Evolutionary conservation across 2,113 vertebrate species (phyloP).

Genomic region (Labeo rohita): DNA sequence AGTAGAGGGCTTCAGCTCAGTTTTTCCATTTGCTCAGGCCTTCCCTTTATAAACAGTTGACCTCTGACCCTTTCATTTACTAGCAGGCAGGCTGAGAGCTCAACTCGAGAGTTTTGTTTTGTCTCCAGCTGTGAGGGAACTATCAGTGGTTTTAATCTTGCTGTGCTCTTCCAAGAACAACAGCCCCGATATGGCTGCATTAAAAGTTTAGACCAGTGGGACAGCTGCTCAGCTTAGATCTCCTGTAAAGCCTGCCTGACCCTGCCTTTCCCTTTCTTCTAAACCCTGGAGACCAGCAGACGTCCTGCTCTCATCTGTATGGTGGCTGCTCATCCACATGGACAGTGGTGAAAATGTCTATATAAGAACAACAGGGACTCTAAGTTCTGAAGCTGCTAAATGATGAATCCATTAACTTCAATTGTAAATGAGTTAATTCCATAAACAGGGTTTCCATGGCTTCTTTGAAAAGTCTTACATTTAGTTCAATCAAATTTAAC

Average conservation of each 20-base stretch:
- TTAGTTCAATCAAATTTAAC: too few relatives aligned
- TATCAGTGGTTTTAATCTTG: conserved; percentile 46
- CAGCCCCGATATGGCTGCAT: conserved; percentile 21
- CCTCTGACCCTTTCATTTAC: conserved; percentile 47
- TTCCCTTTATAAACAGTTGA: conserved; percentile 29
- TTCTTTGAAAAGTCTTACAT: too few relatives aligned
- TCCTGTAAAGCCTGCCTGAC: conserved; percentile 34
- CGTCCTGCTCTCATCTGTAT: not conserved
- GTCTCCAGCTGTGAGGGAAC: conserved; percentile 36
- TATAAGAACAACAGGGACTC: not conserved
- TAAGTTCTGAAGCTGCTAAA: not conserved
- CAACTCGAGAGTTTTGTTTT: conserved; percentile 12
- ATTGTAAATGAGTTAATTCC: not conserved
- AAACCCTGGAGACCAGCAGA: not conserved
- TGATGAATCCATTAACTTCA: not conserved
- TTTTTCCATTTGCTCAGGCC: conserved; percentile 57
- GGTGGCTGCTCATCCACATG: conserved; percentile 3
- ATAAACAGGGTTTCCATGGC: too few relatives aligned
- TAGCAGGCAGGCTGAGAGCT: conserved; percentile 18
- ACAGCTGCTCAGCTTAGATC: conserved; percentile 34
- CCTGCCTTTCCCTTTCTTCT: not conserved
- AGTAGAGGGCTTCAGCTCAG: conserved; percentile 46
- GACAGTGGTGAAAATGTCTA: not conserved
- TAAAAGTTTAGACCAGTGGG: conserved; percentile 40
- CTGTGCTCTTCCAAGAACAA: conserved; percentile 38